Conservation (phyloP, 1,140 invertebrate species). For the Cotesia glomerata region DNA sequence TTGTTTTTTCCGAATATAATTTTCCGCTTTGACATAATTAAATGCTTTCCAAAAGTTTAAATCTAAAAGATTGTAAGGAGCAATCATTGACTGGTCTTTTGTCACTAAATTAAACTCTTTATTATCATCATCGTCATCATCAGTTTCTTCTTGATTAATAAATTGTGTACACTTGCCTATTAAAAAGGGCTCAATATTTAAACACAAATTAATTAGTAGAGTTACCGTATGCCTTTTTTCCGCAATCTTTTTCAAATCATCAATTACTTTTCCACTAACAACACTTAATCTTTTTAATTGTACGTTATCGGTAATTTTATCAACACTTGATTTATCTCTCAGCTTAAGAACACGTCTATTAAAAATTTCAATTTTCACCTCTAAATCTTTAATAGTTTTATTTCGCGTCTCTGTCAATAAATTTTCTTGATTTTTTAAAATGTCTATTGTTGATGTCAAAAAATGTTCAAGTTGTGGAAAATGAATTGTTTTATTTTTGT, state of each 20-base stretch:
- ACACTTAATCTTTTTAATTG: conserved; percentile 52
- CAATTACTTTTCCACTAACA: conserved; percentile 44
- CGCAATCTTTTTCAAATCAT: conserved; percentile 48
- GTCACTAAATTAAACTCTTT: too few relatives aligned
- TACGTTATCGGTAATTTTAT: conserved; percentile 40
- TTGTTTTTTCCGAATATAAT: conserved; percentile 43
- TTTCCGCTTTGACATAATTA: conserved; percentile 52
- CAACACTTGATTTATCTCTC: conserved; percentile 42
- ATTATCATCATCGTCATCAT: conserved; percentile 14
- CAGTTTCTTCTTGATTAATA: conserved; percentile 26
- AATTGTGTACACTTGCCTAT: conserved; percentile 41
- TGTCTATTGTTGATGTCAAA: conserved; percentile 43
- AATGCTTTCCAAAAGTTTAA: conserved; percentile 57
- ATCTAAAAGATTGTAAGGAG: conserved; percentile 48
- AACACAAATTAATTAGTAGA: conserved; percentile 45
- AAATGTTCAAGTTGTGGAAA: conserved; percentile 46
- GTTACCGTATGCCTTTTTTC: conserved; percentile 44
- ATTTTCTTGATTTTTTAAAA: conserved; percentile 41
- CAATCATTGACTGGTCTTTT: conserved; percentile 23
- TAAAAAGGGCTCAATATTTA: conserved; percentile 41
- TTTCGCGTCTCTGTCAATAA: conserved; percentile 40
- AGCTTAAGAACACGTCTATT: conserved; percentile 40
- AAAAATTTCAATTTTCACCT: conserved; percentile 37
- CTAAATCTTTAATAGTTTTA: conserved; percentile 40
- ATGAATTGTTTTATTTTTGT: conserved; percentile 35